These are phyloP conservation scores for Zeugodacus cucurbitae DNA, from an alignment of 1,140 invertebrate genomes.

Conservation along the genomic window DNA sequence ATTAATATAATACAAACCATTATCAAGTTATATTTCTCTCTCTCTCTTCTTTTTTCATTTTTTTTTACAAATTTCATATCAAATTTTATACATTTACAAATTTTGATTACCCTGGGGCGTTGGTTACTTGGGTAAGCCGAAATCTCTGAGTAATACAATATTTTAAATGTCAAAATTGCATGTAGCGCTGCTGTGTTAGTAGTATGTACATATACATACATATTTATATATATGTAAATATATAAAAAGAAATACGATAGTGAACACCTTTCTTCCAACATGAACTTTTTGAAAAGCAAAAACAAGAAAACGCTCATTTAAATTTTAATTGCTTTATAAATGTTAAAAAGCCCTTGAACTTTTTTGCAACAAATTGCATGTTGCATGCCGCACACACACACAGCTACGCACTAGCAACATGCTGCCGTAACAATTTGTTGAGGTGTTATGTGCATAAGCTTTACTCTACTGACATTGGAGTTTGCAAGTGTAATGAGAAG, in stretches of 20 bases:
- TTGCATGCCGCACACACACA: background rate
- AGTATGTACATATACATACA: background rate
- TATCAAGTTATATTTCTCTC: no score
- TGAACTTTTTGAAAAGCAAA: background rate
- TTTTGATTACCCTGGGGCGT: background rate
- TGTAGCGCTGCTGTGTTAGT: background rate
- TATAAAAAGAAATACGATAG: background rate
- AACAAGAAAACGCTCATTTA: constrained; percentile 54
- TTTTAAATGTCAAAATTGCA: background rate
- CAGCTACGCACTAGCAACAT: background rate
- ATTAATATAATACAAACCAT: no score
- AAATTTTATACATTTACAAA: background rate
- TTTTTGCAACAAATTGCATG: constrained; percentile 46
- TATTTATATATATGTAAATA: background rate
- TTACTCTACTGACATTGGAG: background rate
- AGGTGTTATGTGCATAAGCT: background rate
- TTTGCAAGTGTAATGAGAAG: background rate
- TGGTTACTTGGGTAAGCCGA: background rate
- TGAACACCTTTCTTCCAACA: background rate
- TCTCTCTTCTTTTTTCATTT: no score
- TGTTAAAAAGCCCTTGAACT: constrained; percentile 65
- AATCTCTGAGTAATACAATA: background rate
- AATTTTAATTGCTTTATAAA: constrained; percentile 66
- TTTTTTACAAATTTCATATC: no score
- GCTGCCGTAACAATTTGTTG: background rate